Percentiles rank a stretch among this genome's conserved stretches.
These are phyloP conservation scores for Lucifuga dentata DNA, from an alignment of 2,113 vertebrate genomes.

Conservation along the genomic window DNA sequence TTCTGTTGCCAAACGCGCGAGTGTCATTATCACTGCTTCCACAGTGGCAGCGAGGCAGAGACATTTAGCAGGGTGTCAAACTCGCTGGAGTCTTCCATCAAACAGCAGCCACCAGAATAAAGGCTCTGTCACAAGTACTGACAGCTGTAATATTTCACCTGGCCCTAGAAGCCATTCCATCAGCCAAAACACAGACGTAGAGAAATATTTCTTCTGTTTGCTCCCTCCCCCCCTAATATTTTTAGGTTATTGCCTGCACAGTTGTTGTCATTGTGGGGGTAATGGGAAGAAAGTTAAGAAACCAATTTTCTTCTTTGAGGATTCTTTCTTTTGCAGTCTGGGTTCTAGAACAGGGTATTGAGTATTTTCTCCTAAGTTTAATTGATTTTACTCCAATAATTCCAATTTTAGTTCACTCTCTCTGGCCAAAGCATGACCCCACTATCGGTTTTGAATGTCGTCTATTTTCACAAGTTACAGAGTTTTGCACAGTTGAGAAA, in stretches of 20 bases:
- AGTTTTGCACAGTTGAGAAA: slow-evolving; percentile 11
- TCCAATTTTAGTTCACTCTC: slow-evolving; percentile 18
- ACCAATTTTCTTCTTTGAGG: slow-evolving; percentile 29
- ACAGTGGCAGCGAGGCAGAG: slow-evolving; percentile 60
- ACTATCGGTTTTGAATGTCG: neutral
- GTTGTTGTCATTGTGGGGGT: slow-evolving; percentile 44
- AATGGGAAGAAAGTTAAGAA: slow-evolving; percentile 26
- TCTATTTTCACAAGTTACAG: neutral
- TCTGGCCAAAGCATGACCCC: neutral
- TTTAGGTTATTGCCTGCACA: slow-evolving; percentile 35
- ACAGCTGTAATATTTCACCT: slow-evolving; percentile 75
- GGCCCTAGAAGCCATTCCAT: slow-evolving; percentile 63
- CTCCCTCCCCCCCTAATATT: slow-evolving; percentile 23
- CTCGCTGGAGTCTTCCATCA: slow-evolving; percentile 70
- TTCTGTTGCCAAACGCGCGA: slow-evolving; percentile 39
- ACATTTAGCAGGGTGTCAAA: slow-evolving; percentile 75
- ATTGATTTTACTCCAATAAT: slow-evolving; percentile 28
- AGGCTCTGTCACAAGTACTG: slow-evolving; percentile 71
- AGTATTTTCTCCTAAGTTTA: slow-evolving; percentile 10
- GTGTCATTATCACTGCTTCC: slow-evolving; percentile 59
- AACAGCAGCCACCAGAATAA: slow-evolving; percentile 67
- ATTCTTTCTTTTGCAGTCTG: neutral
- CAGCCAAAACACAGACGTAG: slow-evolving; percentile 53
- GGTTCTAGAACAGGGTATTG: slow-evolving; percentile 5
- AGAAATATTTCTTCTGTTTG: slow-evolving; percentile 38